A percentile compares a stretch with the other conserved stretches of the same genome.
phyloP scores from a whole-genome alignment of 2,888 invertebrate species.

The Helicoverpa assulta region DNA sequence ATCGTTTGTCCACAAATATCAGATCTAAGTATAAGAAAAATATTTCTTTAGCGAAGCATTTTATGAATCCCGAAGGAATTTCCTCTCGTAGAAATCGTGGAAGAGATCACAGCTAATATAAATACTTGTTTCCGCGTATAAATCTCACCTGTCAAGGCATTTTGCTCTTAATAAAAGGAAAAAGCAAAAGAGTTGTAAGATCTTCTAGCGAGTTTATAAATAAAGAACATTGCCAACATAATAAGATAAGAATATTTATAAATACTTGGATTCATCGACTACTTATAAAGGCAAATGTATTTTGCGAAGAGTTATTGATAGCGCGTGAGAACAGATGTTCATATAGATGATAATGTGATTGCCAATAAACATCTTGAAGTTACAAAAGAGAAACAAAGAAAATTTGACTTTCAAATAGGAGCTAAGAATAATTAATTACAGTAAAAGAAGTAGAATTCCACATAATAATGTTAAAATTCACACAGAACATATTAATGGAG shows the following conservation, averaged over 20 bases:
- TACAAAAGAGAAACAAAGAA: constrained; percentile 8
- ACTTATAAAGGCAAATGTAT: neutral
- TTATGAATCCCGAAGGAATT: constrained; percentile 7
- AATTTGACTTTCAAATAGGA: constrained; percentile 29
- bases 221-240: neutral
- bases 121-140: constrained; percentile 29
- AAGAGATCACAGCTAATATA: constrained; percentile 29
- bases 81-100: constrained; percentile 6
- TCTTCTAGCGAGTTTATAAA: neutral
- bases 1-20: neutral
- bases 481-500: constrained; percentile 51
- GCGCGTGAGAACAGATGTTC: neutral
- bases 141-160: constrained; percentile 22
- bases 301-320: neutral
- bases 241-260: neutral
- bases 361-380: constrained; percentile 8
- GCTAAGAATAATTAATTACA: constrained; percentile 41
- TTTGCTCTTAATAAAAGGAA: constrained; percentile 11
- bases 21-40: neutral
- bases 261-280: neutral
- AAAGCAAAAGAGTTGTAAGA: constrained; percentile 6
- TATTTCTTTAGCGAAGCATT: constrained; percentile 8
- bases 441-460: constrained; percentile 29
- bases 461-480: constrained; percentile 35
- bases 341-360: constrained; percentile 8